A percentile compares a stretch with the other conserved stretches of the same genome.
These are phyloP conservation scores for Alcis repandata DNA, from an alignment of 2,888 invertebrate species.

Conservation along the genomic window DNA sequence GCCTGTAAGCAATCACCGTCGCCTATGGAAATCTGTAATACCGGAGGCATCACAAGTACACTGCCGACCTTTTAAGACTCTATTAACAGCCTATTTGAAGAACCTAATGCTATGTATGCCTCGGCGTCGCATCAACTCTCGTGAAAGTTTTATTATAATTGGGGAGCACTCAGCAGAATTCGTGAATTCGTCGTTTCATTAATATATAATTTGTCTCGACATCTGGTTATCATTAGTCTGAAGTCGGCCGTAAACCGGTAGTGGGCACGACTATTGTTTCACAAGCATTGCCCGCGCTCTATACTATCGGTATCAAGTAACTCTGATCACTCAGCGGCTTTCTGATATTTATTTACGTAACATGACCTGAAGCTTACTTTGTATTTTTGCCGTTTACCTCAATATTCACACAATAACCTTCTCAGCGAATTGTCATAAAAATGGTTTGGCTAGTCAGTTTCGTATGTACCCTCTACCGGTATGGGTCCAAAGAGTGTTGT, in stretches of 20 bases:
- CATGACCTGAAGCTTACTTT: slow-evolving; percentile 28
- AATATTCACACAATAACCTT: slow-evolving; percentile 9
- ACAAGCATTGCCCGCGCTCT: slow-evolving; percentile 56
- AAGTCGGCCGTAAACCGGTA: slow-evolving; percentile 55
- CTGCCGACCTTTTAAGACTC: too few species aligned
- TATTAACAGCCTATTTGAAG: too few species aligned
- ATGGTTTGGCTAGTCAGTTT: slow-evolving; percentile 33
- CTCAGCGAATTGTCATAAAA: slow-evolving; percentile 18
- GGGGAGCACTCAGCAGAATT: neutral
- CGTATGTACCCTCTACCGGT: slow-evolving; percentile 24
- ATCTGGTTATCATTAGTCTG: slow-evolving; percentile 61
- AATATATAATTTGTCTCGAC: slow-evolving; percentile 60
- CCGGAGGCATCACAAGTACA: too few species aligned
- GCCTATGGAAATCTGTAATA: too few species aligned
- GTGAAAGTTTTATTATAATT: too few species aligned
- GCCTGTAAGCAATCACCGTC: too few species aligned
- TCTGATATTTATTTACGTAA: slow-evolving; percentile 43
- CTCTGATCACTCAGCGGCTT: slow-evolving; percentile 57
- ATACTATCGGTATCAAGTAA: slow-evolving; percentile 54
- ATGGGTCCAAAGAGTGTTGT: slow-evolving; percentile 34
- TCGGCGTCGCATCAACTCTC: too few species aligned
- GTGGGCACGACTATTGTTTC: slow-evolving; percentile 60
- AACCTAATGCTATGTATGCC: too few species aligned
- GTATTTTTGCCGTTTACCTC: slow-evolving; percentile 14
- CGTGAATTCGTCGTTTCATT: slow-evolving; percentile 41